phyloP scores from a whole-genome alignment of 2,888 invertebrate species.

The Polia nebulosa region DNA sequence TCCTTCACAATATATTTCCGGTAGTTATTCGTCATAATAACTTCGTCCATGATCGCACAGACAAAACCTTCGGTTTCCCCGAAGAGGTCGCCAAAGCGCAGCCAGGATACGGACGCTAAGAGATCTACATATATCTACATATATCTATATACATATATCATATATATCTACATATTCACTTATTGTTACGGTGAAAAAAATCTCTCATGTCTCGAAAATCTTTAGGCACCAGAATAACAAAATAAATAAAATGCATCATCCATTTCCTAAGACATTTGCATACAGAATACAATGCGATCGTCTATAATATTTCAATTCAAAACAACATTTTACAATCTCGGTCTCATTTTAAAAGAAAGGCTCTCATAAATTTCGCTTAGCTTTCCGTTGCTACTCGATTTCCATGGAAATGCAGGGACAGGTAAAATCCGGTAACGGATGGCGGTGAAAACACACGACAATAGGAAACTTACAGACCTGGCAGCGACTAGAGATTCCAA shows the following conservation, averaged over 20 bases:
- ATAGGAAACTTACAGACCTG: conserved; percentile 29
- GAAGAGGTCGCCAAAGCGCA: too few species aligned
- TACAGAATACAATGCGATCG: conserved; percentile 1
- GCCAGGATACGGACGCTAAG: too few species aligned
- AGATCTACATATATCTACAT: too few species aligned
- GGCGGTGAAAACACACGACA: conserved; percentile 52
- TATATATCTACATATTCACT: too few species aligned
- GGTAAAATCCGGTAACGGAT: conserved; percentile 62
- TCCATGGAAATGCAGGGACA: conserved; percentile 57
- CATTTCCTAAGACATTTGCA: conserved; percentile 4
- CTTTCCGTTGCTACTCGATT: conserved; percentile 35
- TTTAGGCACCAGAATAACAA: background rate
- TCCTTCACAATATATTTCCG: too few species aligned
- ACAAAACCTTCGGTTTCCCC: too few species aligned
- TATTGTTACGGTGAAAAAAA: too few species aligned
- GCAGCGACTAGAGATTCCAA: background rate
- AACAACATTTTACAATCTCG: conserved; percentile 32
- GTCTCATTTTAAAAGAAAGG: conserved; percentile 11
- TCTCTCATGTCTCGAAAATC: background rate
- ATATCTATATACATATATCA: too few species aligned
- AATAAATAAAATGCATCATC: conserved; percentile 8
- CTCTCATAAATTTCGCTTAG: conserved; percentile 52
- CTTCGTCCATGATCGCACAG: too few species aligned
- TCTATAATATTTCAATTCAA: conserved; percentile 35
- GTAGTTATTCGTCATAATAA: too few species aligned